Percentiles rank a stretch among this genome's conserved stretches.
Evolutionary conservation across 2,113 vertebrate species (phyloP).

Genomic region (Ochotona curzoniae): DNA sequence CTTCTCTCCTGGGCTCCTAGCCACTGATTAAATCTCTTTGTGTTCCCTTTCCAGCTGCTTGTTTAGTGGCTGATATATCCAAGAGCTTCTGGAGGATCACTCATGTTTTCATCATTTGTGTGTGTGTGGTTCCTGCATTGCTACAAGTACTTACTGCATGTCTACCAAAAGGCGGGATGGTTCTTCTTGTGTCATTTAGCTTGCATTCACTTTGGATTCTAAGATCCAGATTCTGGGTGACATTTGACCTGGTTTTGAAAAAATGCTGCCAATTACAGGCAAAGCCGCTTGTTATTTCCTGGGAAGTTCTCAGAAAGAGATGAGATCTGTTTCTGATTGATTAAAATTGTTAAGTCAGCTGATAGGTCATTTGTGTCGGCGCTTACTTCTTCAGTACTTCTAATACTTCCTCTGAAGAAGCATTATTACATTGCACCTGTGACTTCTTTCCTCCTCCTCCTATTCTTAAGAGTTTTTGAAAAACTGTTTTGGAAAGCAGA

Average conservation of each 20-base stretch:
- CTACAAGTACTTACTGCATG: background rate
- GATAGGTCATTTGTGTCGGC: background rate
- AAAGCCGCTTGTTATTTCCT: background rate
- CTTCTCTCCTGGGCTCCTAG: background rate
- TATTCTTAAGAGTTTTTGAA: no score
- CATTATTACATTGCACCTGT: background rate
- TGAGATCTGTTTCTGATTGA: background rate
- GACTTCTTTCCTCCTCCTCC: conserved; percentile 11
- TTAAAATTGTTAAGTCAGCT: conserved; percentile 25
- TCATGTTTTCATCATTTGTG: background rate
- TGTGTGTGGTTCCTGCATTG: background rate
- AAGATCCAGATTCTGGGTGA: conserved; percentile 21
- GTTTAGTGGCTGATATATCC: background rate
- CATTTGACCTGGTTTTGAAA: conserved; percentile 32
- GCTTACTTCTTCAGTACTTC: conserved; percentile 23
- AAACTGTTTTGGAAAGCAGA: background rate
- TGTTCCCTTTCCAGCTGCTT: background rate
- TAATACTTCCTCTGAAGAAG: conserved; percentile 16
- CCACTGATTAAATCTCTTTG: background rate
- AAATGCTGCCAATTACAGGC: background rate
- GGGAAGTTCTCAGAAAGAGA: background rate
- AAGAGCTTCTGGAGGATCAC: background rate
- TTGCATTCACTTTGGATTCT: conserved; percentile 1
- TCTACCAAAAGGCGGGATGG: background rate
- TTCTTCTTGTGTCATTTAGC: background rate